A percentile compares a stretch with the other conserved stretches of the same genome.
phyloP scores from a whole-genome alignment of 2,888 invertebrate species.

The Pyrocoelia pectoralis region DNA sequence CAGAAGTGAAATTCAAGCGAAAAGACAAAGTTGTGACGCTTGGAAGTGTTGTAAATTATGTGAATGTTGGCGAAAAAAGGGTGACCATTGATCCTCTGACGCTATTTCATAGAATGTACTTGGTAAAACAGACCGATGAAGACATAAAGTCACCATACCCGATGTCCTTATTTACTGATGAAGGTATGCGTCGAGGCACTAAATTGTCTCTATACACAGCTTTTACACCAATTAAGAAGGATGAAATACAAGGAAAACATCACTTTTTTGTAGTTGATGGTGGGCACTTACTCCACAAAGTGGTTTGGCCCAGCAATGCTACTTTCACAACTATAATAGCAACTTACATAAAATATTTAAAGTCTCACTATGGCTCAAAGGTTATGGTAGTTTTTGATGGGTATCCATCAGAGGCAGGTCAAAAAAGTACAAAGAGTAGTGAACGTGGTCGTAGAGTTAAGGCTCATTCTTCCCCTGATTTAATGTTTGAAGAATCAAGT shows the following conservation, averaged over 20 bases:
- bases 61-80: conserved; percentile 35
- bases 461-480: background rate
- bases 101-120: conserved; percentile 42
- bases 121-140: conserved; percentile 41
- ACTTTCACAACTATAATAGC: background rate
- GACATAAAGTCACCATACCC: background rate
- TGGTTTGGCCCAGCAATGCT: background rate
- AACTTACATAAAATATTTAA: background rate
- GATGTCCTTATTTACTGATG: background rate
- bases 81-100: conserved; percentile 34
- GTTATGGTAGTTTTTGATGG: conserved; percentile 3
- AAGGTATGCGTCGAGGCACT: background rate
- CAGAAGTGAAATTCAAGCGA: background rate
- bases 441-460: background rate
- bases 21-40: conserved; percentile 12
- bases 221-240: background rate
- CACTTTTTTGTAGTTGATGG: background rate
- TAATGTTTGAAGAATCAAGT: background rate
- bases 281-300: background rate
- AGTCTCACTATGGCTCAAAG: background rate
- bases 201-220: background rate
- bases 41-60: conserved; percentile 33
- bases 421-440: background rate
- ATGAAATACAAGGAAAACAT: background rate
- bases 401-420: background rate